Evolutionary conservation across 2,888 invertebrate species (phyloP), one percentile per base, ranked within the genome.

Genomic region (Dromius quadrimaculatus): DNA sequence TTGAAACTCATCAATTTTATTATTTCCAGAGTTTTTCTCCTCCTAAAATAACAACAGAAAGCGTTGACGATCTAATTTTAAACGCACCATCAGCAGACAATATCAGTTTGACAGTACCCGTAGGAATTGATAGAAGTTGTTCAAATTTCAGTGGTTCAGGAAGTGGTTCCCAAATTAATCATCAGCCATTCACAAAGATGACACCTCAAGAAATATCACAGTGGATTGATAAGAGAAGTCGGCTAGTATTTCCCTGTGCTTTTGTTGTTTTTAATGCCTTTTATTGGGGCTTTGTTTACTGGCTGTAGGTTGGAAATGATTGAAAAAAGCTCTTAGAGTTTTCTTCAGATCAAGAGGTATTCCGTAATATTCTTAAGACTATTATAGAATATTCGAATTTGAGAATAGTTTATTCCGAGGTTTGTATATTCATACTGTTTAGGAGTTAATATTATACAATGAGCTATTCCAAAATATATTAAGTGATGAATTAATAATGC

Each of bases 191-290:
- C 6, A 92, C 93, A 54, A 92, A 92, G 9, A 91, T 94, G 89
- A 93, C 94, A 1, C 93, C 94, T 0, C 94, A 94, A 77, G 92
- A 94, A 81, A 93, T 94, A 69, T 92, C 94, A 73, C 91, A 90
- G 63, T 94, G 94, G 93, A 93, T 94, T 74, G 94, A 94, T 83
- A 89, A 87, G 66, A 84, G 93, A 66, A 91, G 93, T 20, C 86
- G 94, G 62, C 83, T 92, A 34, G 85, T 91, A 1, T 94, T 94
- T 80, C 94, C 94, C 0, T 80, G 90, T 2, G 85, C 91, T 6
- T 94, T 94, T 79, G 77, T 94, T 11, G 86, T 92, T 71, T 94
- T 94, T 81, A 94, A 94, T 78, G 84, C 89, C 54, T 84, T 92
- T 68, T 92, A 92, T 78, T 92, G 92, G 92, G 89, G 91, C 57